Evolutionary conservation across 2,797 vertebrate species (phyloP), one percentile per base, ranked within the genome.

Genomic region (Antrozous pallidus): DNA sequence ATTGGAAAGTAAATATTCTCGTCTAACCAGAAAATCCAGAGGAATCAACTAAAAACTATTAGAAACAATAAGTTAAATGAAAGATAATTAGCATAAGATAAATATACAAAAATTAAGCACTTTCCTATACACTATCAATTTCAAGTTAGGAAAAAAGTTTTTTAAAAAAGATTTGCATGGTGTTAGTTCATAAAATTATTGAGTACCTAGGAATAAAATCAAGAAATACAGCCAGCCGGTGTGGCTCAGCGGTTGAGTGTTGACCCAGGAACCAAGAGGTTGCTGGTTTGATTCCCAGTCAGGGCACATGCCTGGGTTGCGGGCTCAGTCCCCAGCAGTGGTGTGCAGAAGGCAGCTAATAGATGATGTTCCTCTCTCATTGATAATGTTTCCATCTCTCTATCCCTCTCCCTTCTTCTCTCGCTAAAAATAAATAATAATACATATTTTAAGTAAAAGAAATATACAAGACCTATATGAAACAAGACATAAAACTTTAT

Each of bases 141-240:
- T 54, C 38, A 96, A 87, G 61, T 77, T 49, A 58, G 38, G 28
- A 70, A 54, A 93, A 82, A 84, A 17, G 0, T 3, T 10, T 49
- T 33, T 77, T 33, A 20, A 6, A 24, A 81, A 92, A 92, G 3
- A 61, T 42, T 22, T 20, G 81, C 16, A 9, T 71, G 31, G 47
- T 91, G 91, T 31, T 31, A 83, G 78, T 26, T 71, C 51, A 89
- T 13, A 81, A 79, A 91, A 83, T 92, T 85, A 70, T 69, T 63
- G 17, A 94, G 65, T 83, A 93, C 1, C 6, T 56, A 40, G 86
- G 45, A 89, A 83, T 88, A 87, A 86, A 95, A 24, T 69, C 42
- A 94, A 90, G n/a, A 90, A 77, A 88, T 54, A 47, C 1, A 12
- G 0, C 26, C 56, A 61, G 11, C 56, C 5, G 2, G 26, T 61